Base-by-base conservation (phyloP, 2,888 invertebrate genomes). In the Abrostola triplasia region DNA sequence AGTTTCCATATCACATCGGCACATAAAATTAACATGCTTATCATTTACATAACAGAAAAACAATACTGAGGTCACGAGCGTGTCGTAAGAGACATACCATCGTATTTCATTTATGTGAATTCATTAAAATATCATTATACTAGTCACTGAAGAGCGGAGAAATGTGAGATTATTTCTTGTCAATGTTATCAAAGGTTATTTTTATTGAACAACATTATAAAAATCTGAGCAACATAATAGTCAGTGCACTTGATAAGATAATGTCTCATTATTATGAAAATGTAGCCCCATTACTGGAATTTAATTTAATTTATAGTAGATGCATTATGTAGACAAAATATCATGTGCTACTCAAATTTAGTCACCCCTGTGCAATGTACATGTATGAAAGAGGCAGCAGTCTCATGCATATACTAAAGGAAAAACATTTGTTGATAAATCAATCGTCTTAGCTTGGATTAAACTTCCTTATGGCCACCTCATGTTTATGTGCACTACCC, bases 21-120 rank as follows among this genome's bases (percentile, higher is more conserved):
- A 40, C 24, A 24, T 24, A 41, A 13, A 41, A 68, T 68, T 62
- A 61, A 24, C 59, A 62, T 73, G 48, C 41, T 59, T 59, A 72
- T 58, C 60, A 60, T 38, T 35, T 40, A 8, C 13, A 24, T 38
- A 36, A 51, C 12, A 41, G 53, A 59, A 37, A 35, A 50, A 40
- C 48, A 70, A 12, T 52, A 5, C 60, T 47, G 42, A 77, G 80
- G 77, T 66, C 64, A 60, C 6, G 5, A 35, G 7, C n/a, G 38
- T 54, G 59, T 54, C 12, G 42, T 67, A 51, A 59, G 10, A n/a
- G 7, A 47, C 13, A 5, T 8, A 8, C 13, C 44, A 13, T 13
- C 1, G 12, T 24, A 24, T 24, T 13, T 44, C n/a, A n/a, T n/a
- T 44, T 7, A 6, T 44, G 44, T 12, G 44, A 13, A 24, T 24